Evolutionary conservation across 1,140 invertebrate genomes (phyloP).

Genomic region (Danaus melanippus): DNA sequence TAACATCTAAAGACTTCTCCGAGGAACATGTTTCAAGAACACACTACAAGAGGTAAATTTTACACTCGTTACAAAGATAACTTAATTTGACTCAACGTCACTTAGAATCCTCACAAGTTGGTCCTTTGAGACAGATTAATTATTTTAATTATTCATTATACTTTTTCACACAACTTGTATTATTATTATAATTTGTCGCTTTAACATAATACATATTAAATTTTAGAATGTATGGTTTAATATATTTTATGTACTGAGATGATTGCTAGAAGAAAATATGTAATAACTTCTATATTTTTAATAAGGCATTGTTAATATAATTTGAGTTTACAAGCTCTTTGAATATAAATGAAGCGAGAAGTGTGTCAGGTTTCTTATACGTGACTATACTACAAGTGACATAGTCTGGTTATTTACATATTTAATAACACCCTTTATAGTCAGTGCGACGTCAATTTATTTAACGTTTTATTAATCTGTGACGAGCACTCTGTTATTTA

Average conservation of each 20-base stretch:
- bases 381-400: conserved; percentile 14
- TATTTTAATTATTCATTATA: conserved; percentile 5
- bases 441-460: conserved; percentile 10
- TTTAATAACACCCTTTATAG: conserved; percentile 14
- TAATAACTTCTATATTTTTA: no score
- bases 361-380: conserved; percentile 11
- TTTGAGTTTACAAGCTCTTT: not conserved
- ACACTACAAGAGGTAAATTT: conserved; percentile 26
- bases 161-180: no score
- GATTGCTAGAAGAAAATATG: no score
- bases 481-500: conserved; percentile 3
- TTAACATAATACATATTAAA: not conserved
- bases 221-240: not conserved
- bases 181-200: not conserved
- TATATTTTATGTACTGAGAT: no score
- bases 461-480: conserved; percentile 10
- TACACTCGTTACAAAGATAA: conserved; percentile 42
- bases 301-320: no score
- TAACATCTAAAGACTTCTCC: no score
- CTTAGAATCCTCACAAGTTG: conserved; percentile 32
- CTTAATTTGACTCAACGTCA: conserved; percentile 28
- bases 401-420: conserved; percentile 15
- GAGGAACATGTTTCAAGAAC: conserved; percentile 2
- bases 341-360: conserved; percentile 17
- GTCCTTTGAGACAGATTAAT: conserved; percentile 29